These are phyloP conservation scores for Drosophila repletoides DNA, from an alignment of 1,140 invertebrate species.

Conservation along the genomic window DNA sequence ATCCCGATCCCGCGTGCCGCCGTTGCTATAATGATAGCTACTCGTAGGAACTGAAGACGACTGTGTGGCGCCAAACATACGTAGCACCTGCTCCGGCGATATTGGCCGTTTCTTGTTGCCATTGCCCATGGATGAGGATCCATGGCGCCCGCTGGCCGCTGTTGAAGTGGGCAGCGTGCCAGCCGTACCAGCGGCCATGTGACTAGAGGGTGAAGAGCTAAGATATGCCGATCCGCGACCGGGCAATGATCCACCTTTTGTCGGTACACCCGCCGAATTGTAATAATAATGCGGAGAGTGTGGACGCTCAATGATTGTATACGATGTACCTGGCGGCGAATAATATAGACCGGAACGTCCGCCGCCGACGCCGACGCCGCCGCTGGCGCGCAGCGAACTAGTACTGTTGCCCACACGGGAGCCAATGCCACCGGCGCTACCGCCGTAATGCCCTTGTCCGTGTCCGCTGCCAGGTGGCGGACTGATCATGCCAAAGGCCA, in stretches of 20 bases:
- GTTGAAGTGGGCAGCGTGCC: slow-evolving; percentile 80
- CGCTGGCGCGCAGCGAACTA: slow-evolving; percentile 69
- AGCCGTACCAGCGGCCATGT: slow-evolving; percentile 82
- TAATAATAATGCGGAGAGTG: slow-evolving; percentile 86
- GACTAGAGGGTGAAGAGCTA: slow-evolving; percentile 83
- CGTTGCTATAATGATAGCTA: slow-evolving; percentile 82
- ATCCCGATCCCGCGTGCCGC: slow-evolving; percentile 67
- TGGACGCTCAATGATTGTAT: slow-evolving; percentile 92
- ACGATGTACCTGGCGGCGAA: slow-evolving; percentile 89
- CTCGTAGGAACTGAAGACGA: slow-evolving; percentile 83
- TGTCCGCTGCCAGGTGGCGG: slow-evolving; percentile 75
- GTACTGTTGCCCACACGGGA: slow-evolving; percentile 79
- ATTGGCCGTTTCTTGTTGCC: slow-evolving; percentile 87
- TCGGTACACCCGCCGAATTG: slow-evolving; percentile 81
- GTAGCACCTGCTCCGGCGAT: slow-evolving; percentile 90
- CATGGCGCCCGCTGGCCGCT: slow-evolving; percentile 63
- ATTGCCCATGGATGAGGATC: slow-evolving; percentile 56
- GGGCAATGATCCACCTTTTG: slow-evolving; percentile 80
- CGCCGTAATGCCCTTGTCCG: slow-evolving; percentile 40
- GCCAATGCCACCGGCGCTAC: slow-evolving; percentile 48
- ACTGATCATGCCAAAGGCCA: slow-evolving; percentile 77
- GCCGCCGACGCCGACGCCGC: slow-evolving; percentile 69
- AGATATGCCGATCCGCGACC: slow-evolving; percentile 85
- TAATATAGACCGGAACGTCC: slow-evolving; percentile 86
- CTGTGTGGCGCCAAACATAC: slow-evolving; percentile 84